Conservation (phyloP, 2,888 invertebrate species). For the Xiphydria camelus region DNA sequence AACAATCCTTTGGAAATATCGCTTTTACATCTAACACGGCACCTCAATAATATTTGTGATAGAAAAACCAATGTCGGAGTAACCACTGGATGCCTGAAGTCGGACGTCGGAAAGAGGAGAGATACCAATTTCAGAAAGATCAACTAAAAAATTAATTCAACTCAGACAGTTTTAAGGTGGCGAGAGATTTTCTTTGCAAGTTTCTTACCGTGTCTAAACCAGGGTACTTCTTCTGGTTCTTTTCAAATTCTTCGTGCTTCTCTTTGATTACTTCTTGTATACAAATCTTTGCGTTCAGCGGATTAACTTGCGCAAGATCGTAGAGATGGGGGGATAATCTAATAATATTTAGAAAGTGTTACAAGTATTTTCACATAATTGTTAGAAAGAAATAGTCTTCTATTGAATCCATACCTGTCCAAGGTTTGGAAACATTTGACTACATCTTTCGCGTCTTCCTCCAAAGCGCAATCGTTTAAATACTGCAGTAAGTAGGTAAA, state of each 20-base stretch:
- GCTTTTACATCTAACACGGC: conserved; percentile 65
- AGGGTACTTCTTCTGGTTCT: conserved; percentile 66
- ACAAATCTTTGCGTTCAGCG: conserved; percentile 68
- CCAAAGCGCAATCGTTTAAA: conserved; percentile 65
- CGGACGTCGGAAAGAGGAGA: conserved; percentile 84
- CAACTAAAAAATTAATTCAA: conserved; percentile 57
- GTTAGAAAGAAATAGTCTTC: not conserved
- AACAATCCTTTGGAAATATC: conserved; percentile 81
- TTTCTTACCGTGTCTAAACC: conserved; percentile 63
- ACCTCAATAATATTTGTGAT: conserved; percentile 73
- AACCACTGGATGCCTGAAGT: conserved; percentile 74
- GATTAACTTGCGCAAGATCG: conserved; percentile 73
- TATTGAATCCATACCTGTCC: conserved; percentile 61
- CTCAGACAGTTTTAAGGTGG: not conserved
- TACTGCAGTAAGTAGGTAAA: conserved; percentile 80
- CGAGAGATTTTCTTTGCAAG: conserved; percentile 1
- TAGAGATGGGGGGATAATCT: conserved; percentile 60
- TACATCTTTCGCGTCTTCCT: conserved; percentile 52
- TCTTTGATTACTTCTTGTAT: conserved; percentile 73
- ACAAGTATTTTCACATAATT: not conserved
- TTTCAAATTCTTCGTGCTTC: conserved; percentile 69
- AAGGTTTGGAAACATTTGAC: conserved; percentile 65
- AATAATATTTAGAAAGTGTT: conserved; percentile 15
- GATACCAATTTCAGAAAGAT: conserved; percentile 82
- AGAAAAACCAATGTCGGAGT: conserved; percentile 71